Percentiles rank a stretch among this genome's conserved stretches.
These are phyloP conservation scores for Nysson spinosus DNA, from an alignment of 2,888 invertebrate genomes.

Conservation along the genomic window DNA sequence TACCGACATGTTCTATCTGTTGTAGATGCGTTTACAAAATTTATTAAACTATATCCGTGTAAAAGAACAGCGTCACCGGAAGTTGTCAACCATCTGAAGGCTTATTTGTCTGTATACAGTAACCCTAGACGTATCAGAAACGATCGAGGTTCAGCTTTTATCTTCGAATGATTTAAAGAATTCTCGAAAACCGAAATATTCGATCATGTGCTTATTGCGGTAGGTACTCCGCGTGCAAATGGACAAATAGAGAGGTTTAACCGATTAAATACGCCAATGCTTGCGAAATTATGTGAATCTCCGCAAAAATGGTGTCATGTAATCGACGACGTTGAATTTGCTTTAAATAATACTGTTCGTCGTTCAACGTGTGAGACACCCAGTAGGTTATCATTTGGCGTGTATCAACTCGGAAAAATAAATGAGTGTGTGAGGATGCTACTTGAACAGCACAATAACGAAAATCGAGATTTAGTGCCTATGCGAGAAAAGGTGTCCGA, in stretches of 20 bases:
- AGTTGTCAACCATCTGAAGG: conserved; percentile 48
- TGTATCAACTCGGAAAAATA: no score
- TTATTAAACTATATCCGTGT: conserved; percentile 63
- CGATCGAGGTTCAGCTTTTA: conserved; percentile 54
- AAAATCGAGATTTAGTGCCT: no score
- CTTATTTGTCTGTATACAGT: conserved; percentile 49
- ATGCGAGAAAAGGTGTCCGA: no score
- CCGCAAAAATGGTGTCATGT: no score
- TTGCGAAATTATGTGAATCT: conserved; percentile 59
- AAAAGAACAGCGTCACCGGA: conserved; percentile 57
- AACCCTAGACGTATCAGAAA: conserved; percentile 52
- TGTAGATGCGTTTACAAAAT: conserved; percentile 65
- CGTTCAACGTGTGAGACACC: no score
- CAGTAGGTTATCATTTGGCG: no score
- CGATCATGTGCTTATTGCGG: conserved; percentile 52
- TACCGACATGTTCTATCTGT: conserved; percentile 63
- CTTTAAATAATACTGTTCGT: no score
- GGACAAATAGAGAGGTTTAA: conserved; percentile 41
- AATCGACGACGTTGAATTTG: no score
- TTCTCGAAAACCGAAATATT: conserved; percentile 70
- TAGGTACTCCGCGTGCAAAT: conserved; percentile 38
- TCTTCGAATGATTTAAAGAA: conserved; percentile 30
- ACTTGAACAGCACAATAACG: no score
- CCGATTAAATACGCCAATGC: conserved; percentile 52
- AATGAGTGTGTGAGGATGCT: no score